Evolutionary conservation across 2,888 invertebrate species (phyloP).

Genomic region (Catocala fraxini): DNA sequence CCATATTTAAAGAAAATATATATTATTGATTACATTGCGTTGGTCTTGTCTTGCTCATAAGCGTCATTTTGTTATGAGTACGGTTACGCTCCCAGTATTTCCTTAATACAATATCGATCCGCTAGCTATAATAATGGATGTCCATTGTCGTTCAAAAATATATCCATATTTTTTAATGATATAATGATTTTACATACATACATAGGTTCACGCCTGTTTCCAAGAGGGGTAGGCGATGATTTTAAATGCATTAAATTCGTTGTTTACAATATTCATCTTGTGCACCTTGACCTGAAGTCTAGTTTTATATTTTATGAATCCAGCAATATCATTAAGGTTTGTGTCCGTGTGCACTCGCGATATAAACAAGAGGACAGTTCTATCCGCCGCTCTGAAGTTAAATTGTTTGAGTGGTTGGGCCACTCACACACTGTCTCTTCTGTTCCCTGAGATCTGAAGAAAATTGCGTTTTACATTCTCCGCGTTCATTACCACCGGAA

Average conservation of each 20-base stretch:
- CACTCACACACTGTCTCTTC: neutral
- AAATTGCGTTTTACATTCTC: too few species aligned
- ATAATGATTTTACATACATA: constrained; percentile 10
- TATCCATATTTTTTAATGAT: constrained; percentile 1
- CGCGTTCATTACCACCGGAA: too few species aligned
- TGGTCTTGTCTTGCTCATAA: too few species aligned
- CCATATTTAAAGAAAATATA: too few species aligned
- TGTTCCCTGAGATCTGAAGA: too few species aligned
- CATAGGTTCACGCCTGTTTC: too few species aligned
- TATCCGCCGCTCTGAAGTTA: constrained; percentile 2
- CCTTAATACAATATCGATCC: constrained; percentile 12
- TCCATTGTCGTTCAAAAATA: constrained; percentile 11
- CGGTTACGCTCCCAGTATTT: neutral
- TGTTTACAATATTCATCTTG: constrained; percentile 1
- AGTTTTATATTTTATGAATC: neutral
- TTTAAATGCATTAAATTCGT: constrained; percentile 9
- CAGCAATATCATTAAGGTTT: neutral
- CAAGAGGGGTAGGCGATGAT: too few species aligned
- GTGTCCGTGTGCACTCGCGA: constrained; percentile 2
- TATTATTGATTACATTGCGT: too few species aligned
- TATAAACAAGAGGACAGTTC: neutral
- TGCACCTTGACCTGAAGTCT: neutral
- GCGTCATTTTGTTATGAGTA: too few species aligned
- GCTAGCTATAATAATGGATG: constrained; percentile 12
- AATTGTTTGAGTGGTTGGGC: neutral